These are phyloP conservation scores for Apistogramma diplotaenia DNA, from an alignment of 2,113 vertebrate species.

Conservation along the genomic window DNA sequence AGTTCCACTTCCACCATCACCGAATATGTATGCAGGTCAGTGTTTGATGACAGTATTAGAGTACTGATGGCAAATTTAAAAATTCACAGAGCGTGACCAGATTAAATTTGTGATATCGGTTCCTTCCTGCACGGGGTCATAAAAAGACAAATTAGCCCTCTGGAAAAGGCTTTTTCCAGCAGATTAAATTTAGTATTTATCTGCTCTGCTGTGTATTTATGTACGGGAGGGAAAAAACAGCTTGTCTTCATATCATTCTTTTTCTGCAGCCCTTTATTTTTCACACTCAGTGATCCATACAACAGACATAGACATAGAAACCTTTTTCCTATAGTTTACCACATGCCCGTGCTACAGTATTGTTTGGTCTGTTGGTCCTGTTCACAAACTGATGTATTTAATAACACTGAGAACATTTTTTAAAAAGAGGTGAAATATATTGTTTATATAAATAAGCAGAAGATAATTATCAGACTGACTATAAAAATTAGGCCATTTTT, in stretches of 20 bases:
- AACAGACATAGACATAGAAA: not conserved
- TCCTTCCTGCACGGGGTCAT: not conserved
- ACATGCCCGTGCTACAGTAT: too few species aligned
- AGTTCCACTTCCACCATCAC: constrained; percentile 51
- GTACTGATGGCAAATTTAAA: not conserved
- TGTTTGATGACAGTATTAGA: not conserved
- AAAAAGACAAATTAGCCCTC: not conserved
- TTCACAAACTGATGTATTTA: too few species aligned
- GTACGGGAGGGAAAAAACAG: not conserved
- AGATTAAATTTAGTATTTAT: not conserved
- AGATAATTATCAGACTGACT: too few species aligned
- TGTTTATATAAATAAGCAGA: too few species aligned
- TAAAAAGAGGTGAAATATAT: not conserved
- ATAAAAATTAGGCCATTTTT: too few species aligned
- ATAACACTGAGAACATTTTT: not conserved
- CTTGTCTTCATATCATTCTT: not conserved
- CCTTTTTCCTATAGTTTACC: not conserved
- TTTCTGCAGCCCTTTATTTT: not conserved
- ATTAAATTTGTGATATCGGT: not conserved
- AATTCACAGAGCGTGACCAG: not conserved
- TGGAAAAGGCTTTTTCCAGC: not conserved
- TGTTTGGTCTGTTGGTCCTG: too few species aligned
- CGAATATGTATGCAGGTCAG: constrained; percentile 28
- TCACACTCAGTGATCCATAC: not conserved
- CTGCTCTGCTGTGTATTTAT: not conserved